Evolutionary conservation across 2,888 invertebrate genomes (phyloP).

Genomic region (Drosophila paramelanica): DNA sequence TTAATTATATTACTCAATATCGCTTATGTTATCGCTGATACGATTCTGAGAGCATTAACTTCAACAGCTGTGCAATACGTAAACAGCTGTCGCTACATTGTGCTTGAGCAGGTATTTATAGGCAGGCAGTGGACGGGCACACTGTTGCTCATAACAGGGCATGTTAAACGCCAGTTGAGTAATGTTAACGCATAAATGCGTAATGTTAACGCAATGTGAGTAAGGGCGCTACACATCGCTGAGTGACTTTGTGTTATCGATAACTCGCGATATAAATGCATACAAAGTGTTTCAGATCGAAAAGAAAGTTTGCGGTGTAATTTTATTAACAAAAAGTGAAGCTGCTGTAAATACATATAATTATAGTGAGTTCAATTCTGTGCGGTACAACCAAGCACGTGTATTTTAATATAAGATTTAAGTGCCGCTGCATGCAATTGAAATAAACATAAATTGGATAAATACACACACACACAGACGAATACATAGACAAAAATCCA

Average conservation of each 20-base stretch:
- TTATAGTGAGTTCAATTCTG: conserved; percentile 48
- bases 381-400: conserved; percentile 1
- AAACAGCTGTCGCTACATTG: conserved; percentile 38
- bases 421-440: conserved; percentile 5
- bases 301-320: conserved; percentile 71
- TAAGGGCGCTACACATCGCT: not conserved
- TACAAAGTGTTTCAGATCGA: conserved; percentile 40
- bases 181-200: conserved; percentile 4
- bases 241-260: conserved; percentile 36
- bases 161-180: conserved; percentile 18
- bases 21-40: conserved; percentile 68
- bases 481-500: conserved; percentile 22
- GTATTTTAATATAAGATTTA: not conserved
- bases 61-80: conserved; percentile 43
- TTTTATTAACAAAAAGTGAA: conserved; percentile 57
- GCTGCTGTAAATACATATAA: conserved; percentile 48
- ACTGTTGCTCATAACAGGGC: conserved; percentile 9
- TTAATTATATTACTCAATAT: conserved; percentile 75
- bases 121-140: conserved; percentile 16
- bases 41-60: conserved; percentile 57
- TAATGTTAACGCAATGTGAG: not conserved
- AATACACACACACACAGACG: conserved; percentile 3
- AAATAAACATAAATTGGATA: conserved; percentile 43
- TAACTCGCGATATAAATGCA: conserved; percentile 48
- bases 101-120: not conserved